Evolutionary conservation across 2,888 invertebrate genomes (phyloP), one percentile per base, ranked within the genome.

Genomic region (Deroplatys truncata): DNA sequence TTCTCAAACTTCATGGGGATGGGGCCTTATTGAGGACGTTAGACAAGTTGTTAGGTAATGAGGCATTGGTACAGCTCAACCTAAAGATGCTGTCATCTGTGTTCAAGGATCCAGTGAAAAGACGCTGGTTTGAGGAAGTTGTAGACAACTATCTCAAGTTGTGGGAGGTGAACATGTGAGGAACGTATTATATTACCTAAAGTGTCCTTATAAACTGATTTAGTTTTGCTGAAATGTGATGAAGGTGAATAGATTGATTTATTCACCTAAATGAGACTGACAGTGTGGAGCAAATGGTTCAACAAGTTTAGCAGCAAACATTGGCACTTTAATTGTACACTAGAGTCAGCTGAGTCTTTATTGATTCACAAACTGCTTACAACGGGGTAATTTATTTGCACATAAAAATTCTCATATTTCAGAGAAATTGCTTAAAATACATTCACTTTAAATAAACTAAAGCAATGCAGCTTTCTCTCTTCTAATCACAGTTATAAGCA

Each of bases 71-170:
- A 90, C 97, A 98, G 93, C 94, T 98, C 92, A 97, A 98, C 92
- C 94, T 98, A 93, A 96, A 96, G 92, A 96, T 97, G 86, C 94
- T 98, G 91, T 95, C 97, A 90, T 96, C 97, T 20, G 96, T 97
- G 13, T 97, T 98, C 93, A 96, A 96, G 91, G 96, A 97, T 92
- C 95, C 94, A 7, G 94, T 95, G 84, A 97, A 97, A 93, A 95
- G 96, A 92, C 95, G 96, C 92, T 98, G 98, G 97, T 98, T 98
- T 93, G 96, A 97, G 92, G 98, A 98, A 94, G 97, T 98, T 90
- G 95, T 98, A 93, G 97, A 98, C 94, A 98, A 98, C 95, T 97
- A 97, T 94, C 95, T 98, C 93, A 98, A 97, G 94, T 94, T 98
- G 91, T 98, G 98, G 97, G 98, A 98, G 94, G 96, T 96, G 92